Conservation (phyloP, 2,797 vertebrate species). For the Gambusia yucatana region DNA sequence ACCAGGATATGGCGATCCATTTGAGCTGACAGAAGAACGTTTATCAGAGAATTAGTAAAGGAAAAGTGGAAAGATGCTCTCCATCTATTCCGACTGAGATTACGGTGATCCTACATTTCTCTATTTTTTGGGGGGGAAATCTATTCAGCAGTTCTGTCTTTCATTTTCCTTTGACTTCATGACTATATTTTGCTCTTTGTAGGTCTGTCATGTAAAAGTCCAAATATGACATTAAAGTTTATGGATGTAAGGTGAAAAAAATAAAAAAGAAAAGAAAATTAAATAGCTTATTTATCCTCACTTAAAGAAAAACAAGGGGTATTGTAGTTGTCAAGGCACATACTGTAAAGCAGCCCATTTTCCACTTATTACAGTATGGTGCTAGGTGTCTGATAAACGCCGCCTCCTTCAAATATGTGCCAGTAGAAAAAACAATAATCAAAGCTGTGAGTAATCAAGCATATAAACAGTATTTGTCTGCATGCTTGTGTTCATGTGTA, state of each 20-base stretch:
- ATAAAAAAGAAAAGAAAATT: not conserved
- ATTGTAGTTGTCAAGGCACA: not conserved
- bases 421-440: not conserved
- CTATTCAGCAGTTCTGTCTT: not conserved
- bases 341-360: slow-evolving; percentile 8
- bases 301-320: slow-evolving; percentile 3
- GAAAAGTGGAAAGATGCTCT: not conserved
- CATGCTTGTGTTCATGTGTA: slow-evolving; percentile 17
- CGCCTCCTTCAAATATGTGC: not conserved
- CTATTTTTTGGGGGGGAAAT: not conserved
- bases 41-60: not conserved
- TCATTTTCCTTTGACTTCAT: not conserved
- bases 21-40: not conserved
- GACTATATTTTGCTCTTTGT: not conserved
- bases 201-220: not conserved
- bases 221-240: not conserved
- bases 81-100: not conserved
- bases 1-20: not conserved
- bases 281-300: not conserved
- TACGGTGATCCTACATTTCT: not conserved
- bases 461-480: slow-evolving; percentile 24
- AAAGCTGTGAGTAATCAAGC: slow-evolving; percentile 14
- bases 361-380: not conserved
- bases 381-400: not conserved
- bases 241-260: not conserved